Evolutionary conservation across 2,797 vertebrate species (phyloP).

Genomic region (Sebastes variabilis): DNA sequence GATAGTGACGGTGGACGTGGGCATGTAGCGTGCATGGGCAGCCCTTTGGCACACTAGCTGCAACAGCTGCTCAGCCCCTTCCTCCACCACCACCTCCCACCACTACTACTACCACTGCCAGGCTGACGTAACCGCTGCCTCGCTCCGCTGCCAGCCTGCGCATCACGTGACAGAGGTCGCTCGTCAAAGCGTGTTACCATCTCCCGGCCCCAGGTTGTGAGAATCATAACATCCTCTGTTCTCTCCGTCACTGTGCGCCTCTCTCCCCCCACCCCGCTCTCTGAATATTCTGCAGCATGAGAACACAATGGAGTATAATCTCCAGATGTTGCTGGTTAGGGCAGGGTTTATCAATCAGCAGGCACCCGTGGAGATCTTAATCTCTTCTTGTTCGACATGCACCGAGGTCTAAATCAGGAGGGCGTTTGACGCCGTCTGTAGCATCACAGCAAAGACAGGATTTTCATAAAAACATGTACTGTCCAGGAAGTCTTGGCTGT

Average conservation of each 20-base stretch:
- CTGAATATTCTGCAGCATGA: constrained; percentile 11
- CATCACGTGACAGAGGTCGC: constrained; percentile 68
- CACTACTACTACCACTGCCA: constrained; percentile 59
- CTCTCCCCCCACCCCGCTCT: not conserved
- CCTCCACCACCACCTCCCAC: constrained; percentile 28
- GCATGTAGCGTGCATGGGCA: constrained; percentile 28
- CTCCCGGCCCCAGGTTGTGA: constrained; percentile 52
- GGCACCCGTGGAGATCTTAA: constrained; percentile 42
- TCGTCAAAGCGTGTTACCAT: constrained; percentile 67
- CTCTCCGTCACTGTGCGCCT: constrained; percentile 6
- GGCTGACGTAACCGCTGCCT: constrained; percentile 67
- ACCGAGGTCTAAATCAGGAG: constrained; percentile 29
- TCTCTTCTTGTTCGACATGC: constrained; percentile 48
- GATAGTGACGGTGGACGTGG: constrained; percentile 4
- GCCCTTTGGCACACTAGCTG: constrained; percentile 67
- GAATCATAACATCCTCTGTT: constrained; percentile 38
- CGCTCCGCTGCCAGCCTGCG: constrained; percentile 38
- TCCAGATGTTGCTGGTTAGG: constrained; percentile 60
- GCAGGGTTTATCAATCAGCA: constrained; percentile 49
- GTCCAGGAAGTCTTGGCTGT: constrained; percentile 55
- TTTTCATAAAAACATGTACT: constrained; percentile 37
- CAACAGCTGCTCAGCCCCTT: constrained; percentile 71
- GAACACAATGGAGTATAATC: constrained; percentile 37
- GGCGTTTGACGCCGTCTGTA: constrained; percentile 20
- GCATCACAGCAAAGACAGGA: constrained; percentile 2